These are phyloP conservation scores for Drosophila auraria DNA, from an alignment of 1,140 invertebrate species.

Conservation along the genomic window DNA sequence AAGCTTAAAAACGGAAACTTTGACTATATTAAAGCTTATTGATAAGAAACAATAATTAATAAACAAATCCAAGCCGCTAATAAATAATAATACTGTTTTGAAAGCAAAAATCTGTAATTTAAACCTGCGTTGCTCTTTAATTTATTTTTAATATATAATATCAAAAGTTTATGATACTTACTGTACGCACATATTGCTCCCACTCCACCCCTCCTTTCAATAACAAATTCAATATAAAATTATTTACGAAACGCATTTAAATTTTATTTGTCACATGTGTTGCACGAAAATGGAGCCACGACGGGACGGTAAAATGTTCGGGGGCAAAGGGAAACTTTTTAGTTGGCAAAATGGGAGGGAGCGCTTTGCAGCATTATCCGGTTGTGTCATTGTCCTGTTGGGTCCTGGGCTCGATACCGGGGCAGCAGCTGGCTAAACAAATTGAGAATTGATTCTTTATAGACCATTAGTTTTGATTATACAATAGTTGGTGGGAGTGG, in stretches of 20 bases:
- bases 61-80: not conserved
- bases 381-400: slow-evolving; percentile 47
- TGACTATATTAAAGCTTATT: not conserved
- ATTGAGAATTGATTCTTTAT: slow-evolving; percentile 85
- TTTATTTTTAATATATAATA: not conserved
- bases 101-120: too few relatives aligned
- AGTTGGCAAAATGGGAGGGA: slow-evolving; percentile 42
- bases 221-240: slow-evolving; percentile 44
- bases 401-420: slow-evolving; percentile 33
- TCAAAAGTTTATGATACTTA: slow-evolving; percentile 15
- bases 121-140: not conserved
- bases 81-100: not conserved
- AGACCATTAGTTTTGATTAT: slow-evolving; percentile 85
- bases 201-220: not conserved
- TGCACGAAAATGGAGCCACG: slow-evolving; percentile 36
- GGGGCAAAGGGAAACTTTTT: slow-evolving; percentile 30
- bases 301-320: not conserved
- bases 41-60: not conserved
- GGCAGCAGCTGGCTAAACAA: slow-evolving; percentile 81
- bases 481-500: slow-evolving; percentile 62
- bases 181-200: slow-evolving; percentile 8
- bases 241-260: slow-evolving; percentile 74
- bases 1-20: not conserved
- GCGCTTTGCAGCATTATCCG: slow-evolving; percentile 41
- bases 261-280: slow-evolving; percentile 78